phyloP scores from a whole-genome alignment of 1,140 invertebrate species.

The Radopholus similis region DNA sequence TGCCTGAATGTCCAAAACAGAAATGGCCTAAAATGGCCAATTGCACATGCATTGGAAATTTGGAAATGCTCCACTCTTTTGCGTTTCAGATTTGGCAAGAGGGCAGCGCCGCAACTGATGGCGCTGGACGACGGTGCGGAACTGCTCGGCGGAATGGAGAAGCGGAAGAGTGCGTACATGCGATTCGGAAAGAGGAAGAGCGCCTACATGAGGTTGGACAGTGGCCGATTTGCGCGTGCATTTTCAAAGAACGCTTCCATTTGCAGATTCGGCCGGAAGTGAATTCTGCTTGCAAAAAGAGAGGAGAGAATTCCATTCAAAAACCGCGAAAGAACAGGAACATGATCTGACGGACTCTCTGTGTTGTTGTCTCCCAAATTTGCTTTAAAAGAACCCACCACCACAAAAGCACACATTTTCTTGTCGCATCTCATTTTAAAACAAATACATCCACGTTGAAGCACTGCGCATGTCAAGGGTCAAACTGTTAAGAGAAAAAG shows the following conservation, averaged over 20 bases:
- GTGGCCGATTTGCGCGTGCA: background rate
- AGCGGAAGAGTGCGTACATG: constrained; percentile 32
- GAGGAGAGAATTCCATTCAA: background rate
- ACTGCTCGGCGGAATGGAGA: constrained; percentile 26
- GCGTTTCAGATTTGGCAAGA: constrained; percentile 26
- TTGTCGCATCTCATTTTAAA: background rate
- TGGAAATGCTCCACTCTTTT: background rate
- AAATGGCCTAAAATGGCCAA: background rate
- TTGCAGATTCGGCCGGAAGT: background rate
- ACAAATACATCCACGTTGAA: background rate
- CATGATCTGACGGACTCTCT: background rate
- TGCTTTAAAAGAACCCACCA: too few relatives aligned
- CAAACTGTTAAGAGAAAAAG: too few relatives aligned
- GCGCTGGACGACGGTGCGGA: background rate
- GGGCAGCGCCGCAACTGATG: background rate
- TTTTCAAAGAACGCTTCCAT: background rate
- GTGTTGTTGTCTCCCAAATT: background rate
- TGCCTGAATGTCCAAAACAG: background rate
- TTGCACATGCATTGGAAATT: background rate
- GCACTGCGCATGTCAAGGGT: too few relatives aligned
- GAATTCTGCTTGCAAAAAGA: background rate
- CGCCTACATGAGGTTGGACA: constrained; percentile 30
- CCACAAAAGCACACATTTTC: background rate
- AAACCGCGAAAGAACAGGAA: background rate
- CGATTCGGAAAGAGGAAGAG: constrained; percentile 30